These are phyloP conservation scores for Aspidiotus rigidus DNA, from an alignment of 2,888 invertebrate species.

Conservation along the genomic window DNA sequence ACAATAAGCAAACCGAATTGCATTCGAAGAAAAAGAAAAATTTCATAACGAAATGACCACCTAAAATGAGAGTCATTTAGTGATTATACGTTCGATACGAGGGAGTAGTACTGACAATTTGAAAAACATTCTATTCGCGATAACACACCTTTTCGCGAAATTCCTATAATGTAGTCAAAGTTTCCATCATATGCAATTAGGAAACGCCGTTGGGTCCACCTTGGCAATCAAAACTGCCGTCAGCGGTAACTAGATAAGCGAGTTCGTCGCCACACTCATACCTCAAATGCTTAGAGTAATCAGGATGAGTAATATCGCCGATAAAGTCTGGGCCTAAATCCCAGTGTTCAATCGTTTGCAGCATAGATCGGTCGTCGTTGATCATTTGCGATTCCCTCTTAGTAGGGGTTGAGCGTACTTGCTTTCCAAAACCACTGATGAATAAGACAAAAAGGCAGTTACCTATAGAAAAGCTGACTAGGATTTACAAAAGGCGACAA, in stretches of 20 bases:
- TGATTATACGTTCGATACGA: no score
- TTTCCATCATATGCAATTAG: slow-evolving; percentile 72
- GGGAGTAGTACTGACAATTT: no score
- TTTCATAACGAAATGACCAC: no score
- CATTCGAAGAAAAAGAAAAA: no score
- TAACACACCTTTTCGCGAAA: slow-evolving; percentile 40
- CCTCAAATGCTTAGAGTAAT: slow-evolving; percentile 42
- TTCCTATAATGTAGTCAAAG: slow-evolving; percentile 35
- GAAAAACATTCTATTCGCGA: neutral
- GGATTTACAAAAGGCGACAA: neutral
- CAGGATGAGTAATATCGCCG: slow-evolving; percentile 66
- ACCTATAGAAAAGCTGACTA: no score
- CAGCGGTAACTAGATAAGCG: slow-evolving; percentile 66
- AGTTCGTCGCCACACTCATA: neutral
- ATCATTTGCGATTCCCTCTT: slow-evolving; percentile 74
- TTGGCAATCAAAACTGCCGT: slow-evolving; percentile 87
- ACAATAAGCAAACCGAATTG: no score
- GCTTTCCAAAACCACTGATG: slow-evolving; percentile 86
- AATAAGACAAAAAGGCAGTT: no score
- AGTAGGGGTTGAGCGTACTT: slow-evolving; percentile 80
- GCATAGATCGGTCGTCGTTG: slow-evolving; percentile 75
- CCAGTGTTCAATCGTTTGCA: slow-evolving; percentile 70
- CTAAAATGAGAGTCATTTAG: no score
- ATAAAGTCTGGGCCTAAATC: slow-evolving; percentile 75
- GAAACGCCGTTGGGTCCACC: slow-evolving; percentile 71